Evolutionary conservation across 1,140 invertebrate species (phyloP), one percentile per base, ranked within the genome.

Genomic region (Triops longicaudatus): DNA sequence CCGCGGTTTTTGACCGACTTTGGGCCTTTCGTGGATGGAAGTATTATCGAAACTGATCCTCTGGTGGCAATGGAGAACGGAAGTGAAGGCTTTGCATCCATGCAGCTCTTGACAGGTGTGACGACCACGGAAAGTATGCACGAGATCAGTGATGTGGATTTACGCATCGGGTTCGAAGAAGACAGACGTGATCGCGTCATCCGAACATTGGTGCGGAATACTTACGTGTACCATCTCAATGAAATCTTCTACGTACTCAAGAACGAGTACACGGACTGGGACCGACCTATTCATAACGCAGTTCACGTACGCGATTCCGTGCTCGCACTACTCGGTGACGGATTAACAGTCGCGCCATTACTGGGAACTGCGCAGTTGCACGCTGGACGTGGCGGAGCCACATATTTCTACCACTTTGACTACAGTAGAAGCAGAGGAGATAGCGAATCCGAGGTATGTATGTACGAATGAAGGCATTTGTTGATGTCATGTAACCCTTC

Each of bases 191-290:
- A 95, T 84, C 87, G 92, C 72, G 93, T 95, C 80, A 86, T 95
- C 80, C 88, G 93, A 77, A 96, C 93, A 14, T 94, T 93, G 84
- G 93, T 95, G 72, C 88, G 93, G 50, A 96, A 96, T 83, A 90
- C 92, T 63, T 96, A 94, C 84, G 90, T 91, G 81, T 95, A 92
- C 84, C 93, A 95, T 85, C 87, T 94, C 76, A 94, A 95, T 84
- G 93, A 95, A 84, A 95, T 94, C 81, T 95, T 92, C 85, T 93
- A 78, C 71, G 77, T 78, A 37, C 86, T 96, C 74, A 92, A 93
- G 84, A 96, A 96, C 83, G 94, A 96, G 83, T 96, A 96, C 84
- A 96, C 93, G 72, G 93, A 96, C 83, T 96, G 94, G 94, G 93
- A 94, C 82, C 88, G 90, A 80, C 88, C 92, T 79, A 76, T 74